Percentiles rank a stretch among this genome's conserved stretches.
Conservation (phyloP, 1,140 invertebrate genomes). For the Andricus grossulariae region DNA sequence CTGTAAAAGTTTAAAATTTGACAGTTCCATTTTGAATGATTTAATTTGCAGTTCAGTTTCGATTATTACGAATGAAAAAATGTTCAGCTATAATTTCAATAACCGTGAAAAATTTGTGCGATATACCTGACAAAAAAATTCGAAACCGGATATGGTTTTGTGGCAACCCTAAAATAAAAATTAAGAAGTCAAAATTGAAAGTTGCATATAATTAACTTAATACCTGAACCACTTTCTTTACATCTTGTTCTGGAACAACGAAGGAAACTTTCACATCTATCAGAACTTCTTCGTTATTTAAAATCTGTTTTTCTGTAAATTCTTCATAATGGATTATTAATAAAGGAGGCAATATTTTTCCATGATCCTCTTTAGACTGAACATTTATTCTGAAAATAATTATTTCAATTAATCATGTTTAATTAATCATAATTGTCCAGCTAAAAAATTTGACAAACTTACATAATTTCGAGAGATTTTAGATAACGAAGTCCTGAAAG, state of each 20-base stretch:
- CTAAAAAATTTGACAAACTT: slow-evolving; percentile 49
- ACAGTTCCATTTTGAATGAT: no score
- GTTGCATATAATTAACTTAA: slow-evolving; percentile 27
- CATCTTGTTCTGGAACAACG: slow-evolving; percentile 73
- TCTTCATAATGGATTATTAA: slow-evolving; percentile 78
- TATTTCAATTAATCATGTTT: slow-evolving; percentile 26
- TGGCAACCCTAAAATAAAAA: no score
- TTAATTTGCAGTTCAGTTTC: no score
- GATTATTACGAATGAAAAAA: no score
- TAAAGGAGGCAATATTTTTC: slow-evolving; percentile 79
- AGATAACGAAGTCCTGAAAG: slow-evolving; percentile 66
- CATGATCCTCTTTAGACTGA: slow-evolving; percentile 72
- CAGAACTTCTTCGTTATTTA: slow-evolving; percentile 69
- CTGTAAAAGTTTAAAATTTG: no score
- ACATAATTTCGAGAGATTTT: slow-evolving; percentile 70
- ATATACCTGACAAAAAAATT: no score
- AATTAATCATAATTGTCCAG: slow-evolving; percentile 1
- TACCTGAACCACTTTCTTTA: slow-evolving; percentile 76
- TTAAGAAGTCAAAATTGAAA: no score
- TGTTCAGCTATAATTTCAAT: no score
- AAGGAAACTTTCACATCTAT: slow-evolving; percentile 79
- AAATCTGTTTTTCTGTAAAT: slow-evolving; percentile 72
- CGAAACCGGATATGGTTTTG: no score
- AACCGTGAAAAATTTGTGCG: no score
- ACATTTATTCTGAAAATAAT: slow-evolving; percentile 72